Percentiles rank a stretch among this genome's conserved stretches.
Evolutionary conservation across 2,113 vertebrate genomes (phyloP).

Genomic region (Stegastes partitus): DNA sequence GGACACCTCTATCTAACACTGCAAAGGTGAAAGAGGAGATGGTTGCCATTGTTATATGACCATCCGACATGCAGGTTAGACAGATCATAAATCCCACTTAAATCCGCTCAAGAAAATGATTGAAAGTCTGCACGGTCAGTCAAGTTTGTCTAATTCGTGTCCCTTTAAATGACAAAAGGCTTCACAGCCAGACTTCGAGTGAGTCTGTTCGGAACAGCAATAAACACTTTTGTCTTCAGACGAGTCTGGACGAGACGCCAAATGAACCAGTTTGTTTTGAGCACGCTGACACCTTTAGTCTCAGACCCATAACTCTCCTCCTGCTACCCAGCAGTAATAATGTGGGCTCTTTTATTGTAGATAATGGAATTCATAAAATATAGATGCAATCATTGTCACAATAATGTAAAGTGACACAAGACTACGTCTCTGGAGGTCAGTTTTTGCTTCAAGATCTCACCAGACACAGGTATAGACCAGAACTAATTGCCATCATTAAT

Average conservation of each 20-base stretch:
- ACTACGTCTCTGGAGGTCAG: neutral
- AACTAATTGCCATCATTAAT: neutral
- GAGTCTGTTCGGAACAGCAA: neutral
- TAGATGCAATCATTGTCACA: neutral
- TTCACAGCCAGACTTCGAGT: neutral
- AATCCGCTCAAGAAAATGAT: neutral
- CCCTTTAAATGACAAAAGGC: neutral
- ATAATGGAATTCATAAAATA: neutral
- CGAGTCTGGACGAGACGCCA: neutral
- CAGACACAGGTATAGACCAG: neutral
- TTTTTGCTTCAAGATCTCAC: neutral
- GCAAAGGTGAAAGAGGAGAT: too few species aligned
- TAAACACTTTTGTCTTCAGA: slow-evolving; percentile 17
- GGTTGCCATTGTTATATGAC: too few species aligned
- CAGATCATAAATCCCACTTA: neutral
- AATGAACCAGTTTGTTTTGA: slow-evolving; percentile 4
- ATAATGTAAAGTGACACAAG: neutral
- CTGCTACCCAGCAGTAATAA: neutral
- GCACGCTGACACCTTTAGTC: slow-evolving; percentile 5
- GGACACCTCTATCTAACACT: too few species aligned
- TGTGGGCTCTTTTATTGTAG: too few species aligned
- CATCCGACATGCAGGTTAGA: too few species aligned
- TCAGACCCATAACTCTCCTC: neutral
- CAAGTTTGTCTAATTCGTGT: neutral
- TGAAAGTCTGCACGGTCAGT: neutral